These are phyloP conservation scores for Xiphias gladius DNA, from an alignment of 2,113 vertebrate genomes.

Conservation along the genomic window DNA sequence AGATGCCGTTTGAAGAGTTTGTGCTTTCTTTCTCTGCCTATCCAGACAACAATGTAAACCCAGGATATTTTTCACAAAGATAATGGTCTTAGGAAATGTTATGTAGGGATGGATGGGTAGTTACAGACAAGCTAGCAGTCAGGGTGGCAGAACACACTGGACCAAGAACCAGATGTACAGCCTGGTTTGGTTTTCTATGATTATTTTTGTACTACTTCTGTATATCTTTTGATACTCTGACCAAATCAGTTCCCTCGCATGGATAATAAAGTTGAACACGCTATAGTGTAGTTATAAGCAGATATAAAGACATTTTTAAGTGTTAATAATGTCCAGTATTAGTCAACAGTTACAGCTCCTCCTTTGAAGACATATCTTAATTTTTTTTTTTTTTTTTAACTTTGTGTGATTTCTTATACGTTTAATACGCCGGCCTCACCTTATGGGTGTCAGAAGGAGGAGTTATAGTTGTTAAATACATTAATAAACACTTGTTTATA, in stretches of 20 bases:
- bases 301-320: background rate
- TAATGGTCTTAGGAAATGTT: background rate
- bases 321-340: background rate
- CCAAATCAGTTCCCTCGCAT: background rate
- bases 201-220: background rate
- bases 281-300: no score
- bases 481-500: no score
- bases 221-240: no score
- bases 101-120: background rate
- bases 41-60: background rate
- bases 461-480: no score
- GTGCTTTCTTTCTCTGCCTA: conserved; percentile 7
- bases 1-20: conserved; percentile 29
- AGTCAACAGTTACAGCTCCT: background rate
- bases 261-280: background rate
- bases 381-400: background rate
- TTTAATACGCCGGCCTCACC: no score
- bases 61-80: conserved; percentile 1
- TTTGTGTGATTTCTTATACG: no score
- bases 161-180: background rate
- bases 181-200: background rate
- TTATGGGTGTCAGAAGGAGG: no score
- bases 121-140: background rate
- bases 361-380: background rate
- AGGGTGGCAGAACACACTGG: background rate